These are phyloP conservation scores for Holcopasites calliopsidis DNA, from an alignment of 1,140 invertebrate species.

Conservation along the genomic window DNA sequence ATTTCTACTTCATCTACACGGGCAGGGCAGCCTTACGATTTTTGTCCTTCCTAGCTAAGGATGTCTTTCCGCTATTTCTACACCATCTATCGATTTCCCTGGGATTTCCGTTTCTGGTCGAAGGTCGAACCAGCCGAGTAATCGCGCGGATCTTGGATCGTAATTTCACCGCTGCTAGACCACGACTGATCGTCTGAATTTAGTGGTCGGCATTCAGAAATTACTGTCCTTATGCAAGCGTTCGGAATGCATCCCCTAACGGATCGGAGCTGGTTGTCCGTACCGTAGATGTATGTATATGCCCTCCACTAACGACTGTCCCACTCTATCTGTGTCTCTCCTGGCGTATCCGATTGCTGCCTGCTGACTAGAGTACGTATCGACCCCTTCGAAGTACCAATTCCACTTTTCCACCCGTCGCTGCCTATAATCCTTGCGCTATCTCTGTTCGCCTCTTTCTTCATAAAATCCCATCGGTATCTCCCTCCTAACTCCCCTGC, in stretches of 20 bases:
- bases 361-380: conserved; percentile 66
- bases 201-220: conserved; percentile 31
- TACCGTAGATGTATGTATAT: not conserved
- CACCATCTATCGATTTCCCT: not conserved
- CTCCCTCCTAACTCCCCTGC: conserved; percentile 2
- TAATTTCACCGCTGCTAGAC: conserved; percentile 11
- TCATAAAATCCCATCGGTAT: conserved; percentile 19
- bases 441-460: conserved; percentile 2
- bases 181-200: conserved; percentile 25
- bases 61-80: not conserved
- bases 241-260: conserved; percentile 23
- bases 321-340: conserved; percentile 56
- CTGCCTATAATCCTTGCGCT: not conserved
- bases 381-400: conserved; percentile 57
- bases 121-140: conserved; percentile 17
- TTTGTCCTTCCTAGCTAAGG: not conserved
- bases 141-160: conserved; percentile 33
- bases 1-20: not conserved
- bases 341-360: conserved; percentile 67
- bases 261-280: conserved; percentile 24
- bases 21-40: not conserved
- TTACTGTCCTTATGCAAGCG: conserved; percentile 21
- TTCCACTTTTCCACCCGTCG: conserved; percentile 1
- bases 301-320: conserved; percentile 7
- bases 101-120: not conserved